Evolutionary conservation across 2,113 vertebrate species (phyloP).

Genomic region (Hemiscyllium ocellatum): DNA sequence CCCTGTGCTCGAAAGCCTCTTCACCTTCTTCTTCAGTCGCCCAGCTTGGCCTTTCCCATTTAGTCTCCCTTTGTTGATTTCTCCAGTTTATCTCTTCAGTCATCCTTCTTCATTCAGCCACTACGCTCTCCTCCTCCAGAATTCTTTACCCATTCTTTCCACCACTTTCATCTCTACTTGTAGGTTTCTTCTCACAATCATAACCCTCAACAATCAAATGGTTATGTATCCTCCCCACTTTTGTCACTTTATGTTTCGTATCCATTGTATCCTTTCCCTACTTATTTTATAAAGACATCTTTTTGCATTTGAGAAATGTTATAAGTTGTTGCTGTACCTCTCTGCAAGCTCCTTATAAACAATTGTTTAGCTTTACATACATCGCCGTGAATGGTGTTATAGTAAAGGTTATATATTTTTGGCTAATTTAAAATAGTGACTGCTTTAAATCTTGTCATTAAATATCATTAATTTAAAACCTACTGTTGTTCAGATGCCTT

Average conservation of each 20-base stretch:
- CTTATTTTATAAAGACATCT: no score
- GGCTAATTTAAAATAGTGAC: not conserved
- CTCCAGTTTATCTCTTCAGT: not conserved
- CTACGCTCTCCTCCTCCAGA: not conserved
- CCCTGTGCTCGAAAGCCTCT: not conserved
- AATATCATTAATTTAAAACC: not conserved
- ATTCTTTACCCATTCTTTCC: not conserved
- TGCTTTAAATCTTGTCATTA: not conserved
- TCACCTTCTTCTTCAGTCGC: not conserved
- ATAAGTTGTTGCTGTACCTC: not conserved
- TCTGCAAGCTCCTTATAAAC: not conserved
- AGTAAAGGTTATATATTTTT: not conserved
- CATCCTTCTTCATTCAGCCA: not conserved
- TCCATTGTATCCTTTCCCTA: no score
- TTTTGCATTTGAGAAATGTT: not conserved
- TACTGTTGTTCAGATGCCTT: not conserved
- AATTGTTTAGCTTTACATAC: not conserved
- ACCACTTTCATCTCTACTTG: not conserved
- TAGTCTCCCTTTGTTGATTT: not conserved
- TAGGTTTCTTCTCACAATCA: not conserved
- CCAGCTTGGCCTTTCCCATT: no score
- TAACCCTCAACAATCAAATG: not conserved
- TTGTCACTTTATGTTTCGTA: no score
- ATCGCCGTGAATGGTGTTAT: not conserved
- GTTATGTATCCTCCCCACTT: not conserved